phyloP scores from a whole-genome alignment of 30 jellyfish, hydroid and myxozoan genomes.

The Haliclystus octoradiatus region DNA sequence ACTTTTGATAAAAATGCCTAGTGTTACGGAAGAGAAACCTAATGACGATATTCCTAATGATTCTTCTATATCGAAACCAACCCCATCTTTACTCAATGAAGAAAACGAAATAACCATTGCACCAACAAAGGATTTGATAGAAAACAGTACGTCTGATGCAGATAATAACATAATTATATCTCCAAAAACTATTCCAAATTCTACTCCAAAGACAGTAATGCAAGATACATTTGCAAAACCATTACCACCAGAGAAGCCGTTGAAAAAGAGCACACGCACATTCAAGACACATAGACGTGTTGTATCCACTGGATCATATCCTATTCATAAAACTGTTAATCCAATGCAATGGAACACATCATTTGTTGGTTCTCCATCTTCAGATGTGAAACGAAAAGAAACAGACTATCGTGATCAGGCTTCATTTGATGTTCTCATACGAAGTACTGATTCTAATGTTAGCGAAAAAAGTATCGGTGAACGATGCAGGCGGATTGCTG shows the following conservation, averaged over 20 bases:
- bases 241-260: not conserved
- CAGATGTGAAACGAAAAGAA: not conserved
- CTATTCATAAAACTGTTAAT: not conserved
- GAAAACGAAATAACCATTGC: not conserved
- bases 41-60: no score
- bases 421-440: not conserved
- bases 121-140: not conserved
- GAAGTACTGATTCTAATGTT: conserved; percentile 23
- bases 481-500: conserved; percentile 68
- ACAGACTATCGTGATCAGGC: not conserved
- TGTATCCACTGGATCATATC: not conserved
- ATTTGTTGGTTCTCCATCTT: not conserved
- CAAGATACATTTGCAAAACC: not conserved
- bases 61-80: no score
- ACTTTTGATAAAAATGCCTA: no score
- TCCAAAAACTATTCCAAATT: not conserved
- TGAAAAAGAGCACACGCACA: conserved; percentile 1
- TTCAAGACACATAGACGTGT: not conserved
- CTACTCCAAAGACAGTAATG: no score
- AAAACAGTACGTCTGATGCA: not conserved
- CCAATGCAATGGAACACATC: conserved; percentile 2
- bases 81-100: no score
- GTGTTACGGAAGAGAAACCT: no score
- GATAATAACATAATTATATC: not conserved
- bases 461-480: conserved; percentile 48